Evolutionary conservation across 2,797 vertebrate genomes (phyloP).

Genomic region (Rhinatrema bivittatum): DNA sequence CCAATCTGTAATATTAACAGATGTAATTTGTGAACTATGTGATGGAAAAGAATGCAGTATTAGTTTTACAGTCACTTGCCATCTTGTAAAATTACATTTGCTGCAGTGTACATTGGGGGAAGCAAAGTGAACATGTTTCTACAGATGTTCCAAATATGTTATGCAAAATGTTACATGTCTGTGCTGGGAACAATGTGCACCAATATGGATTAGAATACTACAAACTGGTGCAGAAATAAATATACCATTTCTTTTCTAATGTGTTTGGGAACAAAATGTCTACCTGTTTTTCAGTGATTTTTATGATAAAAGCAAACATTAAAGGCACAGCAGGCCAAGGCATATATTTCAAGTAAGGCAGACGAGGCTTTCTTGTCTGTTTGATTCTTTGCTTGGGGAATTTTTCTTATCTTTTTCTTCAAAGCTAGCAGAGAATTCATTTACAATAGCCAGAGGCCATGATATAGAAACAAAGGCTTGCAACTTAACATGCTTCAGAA

Average conservation of each 20-base stretch:
- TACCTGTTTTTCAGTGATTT: constrained; percentile 60
- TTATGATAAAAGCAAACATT: constrained; percentile 58
- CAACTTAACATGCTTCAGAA: constrained; percentile 52
- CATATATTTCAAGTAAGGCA: constrained; percentile 61
- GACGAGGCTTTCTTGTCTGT: constrained; percentile 66
- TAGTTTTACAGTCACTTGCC: too few species aligned
- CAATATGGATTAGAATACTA: too few species aligned
- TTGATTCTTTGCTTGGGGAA: constrained; percentile 74
- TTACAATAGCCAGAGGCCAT: constrained; percentile 68
- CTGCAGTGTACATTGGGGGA: too few species aligned
- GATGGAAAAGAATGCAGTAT: too few species aligned
- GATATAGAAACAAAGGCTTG: constrained; percentile 66
- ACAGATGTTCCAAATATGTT: too few species aligned
- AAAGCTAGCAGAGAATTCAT: constrained; percentile 74
- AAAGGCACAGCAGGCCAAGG: constrained; percentile 63
- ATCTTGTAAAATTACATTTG: too few species aligned
- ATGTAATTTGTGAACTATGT: too few species aligned
- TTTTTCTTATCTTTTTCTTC: constrained; percentile 74
- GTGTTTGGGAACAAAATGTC: constrained; percentile 13
- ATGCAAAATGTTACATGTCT: too few species aligned
- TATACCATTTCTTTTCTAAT: constrained; percentile 11
- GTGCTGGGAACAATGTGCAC: too few species aligned
- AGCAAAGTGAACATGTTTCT: too few species aligned
- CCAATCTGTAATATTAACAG: too few species aligned
- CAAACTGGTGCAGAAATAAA: constrained; percentile 9